Evolutionary conservation across 2,113 vertebrate species (phyloP).

Genomic region (Hydropotes inermis): DNA sequence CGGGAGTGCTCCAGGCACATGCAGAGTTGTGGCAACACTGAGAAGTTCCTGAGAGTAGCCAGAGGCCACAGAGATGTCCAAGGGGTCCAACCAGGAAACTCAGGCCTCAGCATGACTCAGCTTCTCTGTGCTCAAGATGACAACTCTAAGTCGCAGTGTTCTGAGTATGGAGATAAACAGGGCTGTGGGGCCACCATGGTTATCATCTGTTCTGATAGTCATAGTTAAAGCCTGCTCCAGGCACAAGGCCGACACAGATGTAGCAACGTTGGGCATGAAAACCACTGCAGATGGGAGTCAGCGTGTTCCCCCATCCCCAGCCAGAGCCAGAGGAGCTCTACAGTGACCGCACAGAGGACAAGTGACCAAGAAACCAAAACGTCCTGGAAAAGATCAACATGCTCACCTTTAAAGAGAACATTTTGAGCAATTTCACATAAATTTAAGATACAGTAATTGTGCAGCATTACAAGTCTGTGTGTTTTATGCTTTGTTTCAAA

Average conservation of each 20-base stretch:
- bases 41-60: neutral
- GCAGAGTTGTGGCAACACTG: neutral
- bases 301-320: no score
- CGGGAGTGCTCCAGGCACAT: fast-evolving
- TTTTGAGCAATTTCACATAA: neutral
- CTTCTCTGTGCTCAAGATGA: neutral
- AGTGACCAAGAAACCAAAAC: neutral
- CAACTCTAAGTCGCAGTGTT: neutral
- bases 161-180: neutral
- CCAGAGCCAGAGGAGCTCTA: neutral
- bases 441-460: neutral
- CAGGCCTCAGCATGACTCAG: fast-evolving
- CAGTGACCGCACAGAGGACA: neutral
- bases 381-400: neutral
- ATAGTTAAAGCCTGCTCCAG: neutral
- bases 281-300: no score
- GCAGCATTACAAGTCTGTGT: neutral
- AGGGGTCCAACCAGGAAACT: neutral
- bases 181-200: neutral
- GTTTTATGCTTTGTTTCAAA: neutral
- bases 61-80: neutral
- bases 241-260: neutral
- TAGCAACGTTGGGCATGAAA: neutral
- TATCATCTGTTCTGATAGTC: neutral
- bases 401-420: neutral